phyloP scores from a whole-genome alignment of 2,113 vertebrate genomes.

The Oplegnathus fasciatus region DNA sequence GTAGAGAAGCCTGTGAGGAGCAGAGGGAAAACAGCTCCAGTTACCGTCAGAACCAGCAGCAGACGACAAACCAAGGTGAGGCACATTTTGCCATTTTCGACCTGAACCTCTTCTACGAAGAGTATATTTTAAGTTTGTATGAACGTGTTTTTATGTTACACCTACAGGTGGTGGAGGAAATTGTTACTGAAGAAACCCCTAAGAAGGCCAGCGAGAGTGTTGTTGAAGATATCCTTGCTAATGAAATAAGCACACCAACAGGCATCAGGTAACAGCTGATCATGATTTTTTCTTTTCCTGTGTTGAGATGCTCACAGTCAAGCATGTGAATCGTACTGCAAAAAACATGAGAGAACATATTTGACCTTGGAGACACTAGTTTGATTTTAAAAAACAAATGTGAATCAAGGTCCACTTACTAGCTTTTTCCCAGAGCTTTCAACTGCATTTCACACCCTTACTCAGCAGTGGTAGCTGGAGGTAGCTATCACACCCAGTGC shows the following conservation, averaged over 20 bases:
- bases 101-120: no score
- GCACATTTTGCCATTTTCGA: not conserved
- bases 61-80: conserved; percentile 90
- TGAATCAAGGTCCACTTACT: not conserved
- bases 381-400: not conserved
- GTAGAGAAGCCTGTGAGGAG: conserved; percentile 91
- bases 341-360: not conserved
- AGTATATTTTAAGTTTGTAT: not conserved
- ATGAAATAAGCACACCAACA: conserved; percentile 92
- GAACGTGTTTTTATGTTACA: not conserved
- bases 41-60: conserved; percentile 89
- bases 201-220: conserved; percentile 88
- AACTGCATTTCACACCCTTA: not conserved
- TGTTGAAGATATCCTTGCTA: conserved; percentile 95
- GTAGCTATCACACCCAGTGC: not conserved
- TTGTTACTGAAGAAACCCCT: conserved; percentile 74
- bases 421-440: not conserved
- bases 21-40: conserved; percentile 87
- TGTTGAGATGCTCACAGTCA: not conserved
- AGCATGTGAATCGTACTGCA: not conserved
- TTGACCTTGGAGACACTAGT: not conserved
- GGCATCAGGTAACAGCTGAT: conserved; percentile 90
- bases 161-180: conserved; percentile 84
- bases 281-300: not conserved
- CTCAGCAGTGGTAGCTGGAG: not conserved